A percentile compares a stretch with the other conserved stretches of the same genome.
Evolutionary conservation across 1,140 invertebrate species (phyloP).

Genomic region (Eupristina koningsbergeri): DNA sequence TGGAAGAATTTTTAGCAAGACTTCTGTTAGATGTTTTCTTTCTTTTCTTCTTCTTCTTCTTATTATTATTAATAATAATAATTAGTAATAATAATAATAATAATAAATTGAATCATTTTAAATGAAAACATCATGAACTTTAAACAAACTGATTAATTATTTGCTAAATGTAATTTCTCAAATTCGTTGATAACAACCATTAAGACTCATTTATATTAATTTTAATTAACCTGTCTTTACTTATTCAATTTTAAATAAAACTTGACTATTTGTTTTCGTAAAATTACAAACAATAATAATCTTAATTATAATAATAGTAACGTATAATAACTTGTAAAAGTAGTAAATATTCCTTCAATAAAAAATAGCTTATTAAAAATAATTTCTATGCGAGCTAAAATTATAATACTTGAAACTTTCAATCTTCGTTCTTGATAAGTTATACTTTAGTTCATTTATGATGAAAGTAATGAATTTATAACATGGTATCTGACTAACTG

Average conservation of each 20-base stretch:
- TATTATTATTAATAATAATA: background rate
- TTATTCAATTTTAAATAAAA: no score
- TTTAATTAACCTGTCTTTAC: no score
- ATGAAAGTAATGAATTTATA: background rate
- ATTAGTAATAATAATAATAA: no score
- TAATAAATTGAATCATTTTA: background rate
- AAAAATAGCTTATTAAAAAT: background rate
- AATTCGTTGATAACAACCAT: background rate
- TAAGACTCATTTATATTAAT: background rate
- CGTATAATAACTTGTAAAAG: no score
- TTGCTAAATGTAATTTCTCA: background rate
- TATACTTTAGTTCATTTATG: no score
- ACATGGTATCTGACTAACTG: background rate
- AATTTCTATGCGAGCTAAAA: background rate
- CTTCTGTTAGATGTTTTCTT: no score
- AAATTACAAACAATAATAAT: background rate
- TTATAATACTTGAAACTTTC: background rate
- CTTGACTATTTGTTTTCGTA: no score
- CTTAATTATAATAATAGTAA: background rate
- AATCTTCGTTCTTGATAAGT: background rate
- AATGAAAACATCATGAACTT: background rate
- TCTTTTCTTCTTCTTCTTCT: no score
- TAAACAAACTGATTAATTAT: background rate
- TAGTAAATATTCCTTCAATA: no score
- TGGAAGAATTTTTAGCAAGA: no score